Evolutionary conservation across 2,113 vertebrate genomes (phyloP).

Genomic region (Abramis brama): DNA sequence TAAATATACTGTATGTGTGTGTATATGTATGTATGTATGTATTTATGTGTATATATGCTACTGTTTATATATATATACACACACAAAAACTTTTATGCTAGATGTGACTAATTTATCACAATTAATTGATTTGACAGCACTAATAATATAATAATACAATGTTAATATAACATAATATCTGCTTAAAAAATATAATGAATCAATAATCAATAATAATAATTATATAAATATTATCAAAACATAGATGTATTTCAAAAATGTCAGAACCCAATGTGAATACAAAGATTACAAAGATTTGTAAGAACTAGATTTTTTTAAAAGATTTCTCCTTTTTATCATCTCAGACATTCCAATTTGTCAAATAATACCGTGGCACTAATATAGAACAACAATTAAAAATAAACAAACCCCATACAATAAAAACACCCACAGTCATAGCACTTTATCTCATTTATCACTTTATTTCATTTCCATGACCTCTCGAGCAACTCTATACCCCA

Average conservation of each 20-base stretch:
- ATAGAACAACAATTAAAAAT: neutral
- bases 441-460: neutral
- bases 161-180: too few species aligned
- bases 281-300: neutral
- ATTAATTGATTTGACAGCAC: too few species aligned
- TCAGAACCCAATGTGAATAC: neutral
- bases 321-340: neutral
- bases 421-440: neutral
- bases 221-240: neutral
- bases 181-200: too few species aligned
- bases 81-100: too few species aligned
- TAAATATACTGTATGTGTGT: too few species aligned
- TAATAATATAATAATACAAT: too few species aligned
- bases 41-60: too few species aligned
- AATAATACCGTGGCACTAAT: neutral
- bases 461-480: neutral
- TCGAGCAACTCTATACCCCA: neutral
- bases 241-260: neutral
- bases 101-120: too few species aligned
- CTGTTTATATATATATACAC: too few species aligned
- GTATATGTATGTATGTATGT: too few species aligned
- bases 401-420: neutral
- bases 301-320: neutral
- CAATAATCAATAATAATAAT: neutral
- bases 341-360: neutral